These are phyloP conservation scores for Drosophila arizonae DNA, from an alignment of 1,140 invertebrate genomes.

Conservation along the genomic window DNA sequence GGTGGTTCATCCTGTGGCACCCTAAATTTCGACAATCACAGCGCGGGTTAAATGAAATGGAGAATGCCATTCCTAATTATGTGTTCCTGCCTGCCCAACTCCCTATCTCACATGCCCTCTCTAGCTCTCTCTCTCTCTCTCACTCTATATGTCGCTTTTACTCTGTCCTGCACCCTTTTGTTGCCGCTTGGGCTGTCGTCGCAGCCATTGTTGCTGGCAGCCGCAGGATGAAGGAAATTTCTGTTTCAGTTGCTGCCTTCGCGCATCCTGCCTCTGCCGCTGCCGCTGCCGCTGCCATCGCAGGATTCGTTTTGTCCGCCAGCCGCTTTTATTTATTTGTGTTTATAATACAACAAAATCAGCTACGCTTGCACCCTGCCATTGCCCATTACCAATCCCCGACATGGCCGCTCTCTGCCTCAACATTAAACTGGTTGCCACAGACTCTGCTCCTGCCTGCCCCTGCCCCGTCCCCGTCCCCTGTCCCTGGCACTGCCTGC, in stretches of 20 bases:
- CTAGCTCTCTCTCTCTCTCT: not conserved
- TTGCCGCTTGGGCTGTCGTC: conserved; percentile 68
- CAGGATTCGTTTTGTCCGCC: conserved; percentile 39
- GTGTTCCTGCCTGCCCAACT: conserved; percentile 27
- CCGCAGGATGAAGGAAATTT: conserved; percentile 62
- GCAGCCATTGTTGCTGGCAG: conserved; percentile 75
- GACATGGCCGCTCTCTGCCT: conserved; percentile 37
- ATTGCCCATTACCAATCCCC: conserved; percentile 8
- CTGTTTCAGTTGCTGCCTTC: conserved; percentile 63
- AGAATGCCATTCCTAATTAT: conserved; percentile 82
- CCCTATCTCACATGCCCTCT: conserved; percentile 22
- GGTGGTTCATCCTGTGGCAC: conserved; percentile 48
- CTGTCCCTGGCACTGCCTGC: conserved; percentile 1
- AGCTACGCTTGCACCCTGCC: conserved; percentile 75
- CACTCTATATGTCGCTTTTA: not conserved
- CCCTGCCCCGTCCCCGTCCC: conserved; percentile 5
- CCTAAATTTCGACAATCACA: conserved; percentile 59
- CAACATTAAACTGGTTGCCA: conserved; percentile 61
- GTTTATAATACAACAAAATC: conserved; percentile 82
- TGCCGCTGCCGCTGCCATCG: conserved; percentile 53
- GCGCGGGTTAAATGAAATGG: conserved; percentile 78
- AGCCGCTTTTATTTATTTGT: conserved; percentile 78
- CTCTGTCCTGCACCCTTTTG: conserved; percentile 56
- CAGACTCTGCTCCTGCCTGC: conserved; percentile 2
- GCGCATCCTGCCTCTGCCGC: conserved; percentile 53